A percentile compares a stretch with the other conserved stretches of the same genome.
Conservation (phyloP, 2,797 vertebrate genomes). For the Parotocinclus haroldoi region DNA sequence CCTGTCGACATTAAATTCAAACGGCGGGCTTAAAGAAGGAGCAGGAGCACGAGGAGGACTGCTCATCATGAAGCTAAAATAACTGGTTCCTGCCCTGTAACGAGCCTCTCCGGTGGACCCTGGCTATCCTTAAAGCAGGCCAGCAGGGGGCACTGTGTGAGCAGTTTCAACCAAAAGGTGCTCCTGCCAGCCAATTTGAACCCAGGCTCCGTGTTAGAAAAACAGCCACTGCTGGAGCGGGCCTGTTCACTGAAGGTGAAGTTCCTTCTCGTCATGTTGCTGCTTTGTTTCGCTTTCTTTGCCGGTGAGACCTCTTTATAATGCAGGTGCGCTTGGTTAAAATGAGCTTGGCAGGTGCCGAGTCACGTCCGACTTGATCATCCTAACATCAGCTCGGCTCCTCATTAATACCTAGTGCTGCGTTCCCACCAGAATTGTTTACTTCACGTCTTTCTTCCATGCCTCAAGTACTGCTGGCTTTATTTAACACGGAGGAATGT, state of each 20-base stretch:
- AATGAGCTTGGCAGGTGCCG: constrained; percentile 15
- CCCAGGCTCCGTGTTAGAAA: not conserved
- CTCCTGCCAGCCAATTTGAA: not conserved
- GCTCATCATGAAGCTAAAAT: too few relatives aligned
- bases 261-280: constrained; percentile 4
- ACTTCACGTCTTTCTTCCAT: not conserved
- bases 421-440: constrained; percentile 11
- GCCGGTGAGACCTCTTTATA: not conserved
- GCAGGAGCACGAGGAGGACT: too few relatives aligned
- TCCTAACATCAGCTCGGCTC: not conserved
- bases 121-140: not conserved
- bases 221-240: not conserved
- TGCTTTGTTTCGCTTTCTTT: constrained; percentile 5
- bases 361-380: constrained; percentile 16
- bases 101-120: not conserved
- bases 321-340: not conserved
- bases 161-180: constrained; percentile 5
- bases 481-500: too few relatives aligned
- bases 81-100: not conserved
- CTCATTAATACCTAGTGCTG: constrained; percentile 7
- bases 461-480: not conserved
- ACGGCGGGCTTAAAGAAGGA: too few relatives aligned
- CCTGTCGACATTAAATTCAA: too few relatives aligned
- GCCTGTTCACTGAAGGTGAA: not conserved
- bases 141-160: constrained; percentile 46